phyloP scores from a whole-genome alignment of 2,113 vertebrate species.

The Chelonoidis abingdonii region DNA sequence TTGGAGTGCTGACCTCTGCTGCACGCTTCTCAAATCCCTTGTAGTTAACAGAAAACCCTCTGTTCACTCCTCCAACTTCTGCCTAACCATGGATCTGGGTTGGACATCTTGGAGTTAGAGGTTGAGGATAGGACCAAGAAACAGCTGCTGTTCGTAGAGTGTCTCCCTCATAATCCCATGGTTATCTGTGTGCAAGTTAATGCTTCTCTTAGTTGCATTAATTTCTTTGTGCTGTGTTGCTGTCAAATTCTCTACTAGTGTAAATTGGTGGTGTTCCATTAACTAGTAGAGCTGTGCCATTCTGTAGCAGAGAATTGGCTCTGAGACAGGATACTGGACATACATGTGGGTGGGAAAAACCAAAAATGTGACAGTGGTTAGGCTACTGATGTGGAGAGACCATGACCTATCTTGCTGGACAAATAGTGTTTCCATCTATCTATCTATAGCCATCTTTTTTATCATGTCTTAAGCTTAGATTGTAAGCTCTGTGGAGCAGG shows the following conservation, averaged over 20 bases:
- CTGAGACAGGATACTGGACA: not conserved
- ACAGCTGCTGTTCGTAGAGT: not conserved
- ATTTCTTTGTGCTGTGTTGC: not conserved
- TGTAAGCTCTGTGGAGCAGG: not conserved
- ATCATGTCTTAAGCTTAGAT: not conserved
- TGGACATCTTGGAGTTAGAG: not conserved
- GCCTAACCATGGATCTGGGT: not conserved
- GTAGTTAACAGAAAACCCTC: not conserved
- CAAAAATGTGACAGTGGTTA: not conserved
- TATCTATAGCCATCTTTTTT: not conserved
- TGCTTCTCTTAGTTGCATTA: not conserved
- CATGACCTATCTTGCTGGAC: not conserved
- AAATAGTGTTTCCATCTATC: not conserved
- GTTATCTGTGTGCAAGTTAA: not conserved
- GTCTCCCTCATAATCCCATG: not conserved
- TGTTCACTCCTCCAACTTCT: not conserved
- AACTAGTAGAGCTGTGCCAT: constrained; percentile 6
- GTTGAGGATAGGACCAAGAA: not conserved
- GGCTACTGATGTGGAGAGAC: not conserved
- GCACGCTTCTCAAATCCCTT: not conserved
- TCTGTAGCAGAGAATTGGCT: constrained; percentile 28
- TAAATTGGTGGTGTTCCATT: constrained; percentile 47
- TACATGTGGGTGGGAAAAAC: not conserved
- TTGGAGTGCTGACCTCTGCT: constrained; percentile 6
- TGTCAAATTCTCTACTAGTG: not conserved